phyloP scores from a whole-genome alignment of 2,113 vertebrate genomes.

The Oncorhynchus tshawytscha region DNA sequence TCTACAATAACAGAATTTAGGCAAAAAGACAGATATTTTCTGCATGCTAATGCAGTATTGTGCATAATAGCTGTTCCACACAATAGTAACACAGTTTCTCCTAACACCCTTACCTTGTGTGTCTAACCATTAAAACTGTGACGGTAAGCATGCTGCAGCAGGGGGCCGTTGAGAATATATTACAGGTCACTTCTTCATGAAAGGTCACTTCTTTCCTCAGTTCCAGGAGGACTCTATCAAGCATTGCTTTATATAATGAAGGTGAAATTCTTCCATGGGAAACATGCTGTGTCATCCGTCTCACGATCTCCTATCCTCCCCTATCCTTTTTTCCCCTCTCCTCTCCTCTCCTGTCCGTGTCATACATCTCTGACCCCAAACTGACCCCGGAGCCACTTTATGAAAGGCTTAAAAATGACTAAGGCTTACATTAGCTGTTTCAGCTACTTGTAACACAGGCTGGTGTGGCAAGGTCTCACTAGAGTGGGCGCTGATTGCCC shows the following conservation, averaged over 20 bases:
- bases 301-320: not conserved
- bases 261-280: not conserved
- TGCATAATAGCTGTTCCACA: too few relatives aligned
- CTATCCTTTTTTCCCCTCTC: not conserved
- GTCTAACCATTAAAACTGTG: slow-evolving; percentile 30
- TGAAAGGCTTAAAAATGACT: not conserved
- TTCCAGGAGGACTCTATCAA: too few relatives aligned
- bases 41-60: too few relatives aligned
- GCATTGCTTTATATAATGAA: too few relatives aligned
- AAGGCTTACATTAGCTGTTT: not conserved
- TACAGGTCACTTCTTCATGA: slow-evolving; percentile 29
- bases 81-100: too few relatives aligned
- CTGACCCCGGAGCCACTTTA: slow-evolving; percentile 15
- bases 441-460: not conserved
- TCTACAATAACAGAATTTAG: too few relatives aligned
- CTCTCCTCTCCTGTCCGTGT: too few relatives aligned
- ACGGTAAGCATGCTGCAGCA: slow-evolving; percentile 27
- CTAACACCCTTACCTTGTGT: too few relatives aligned
- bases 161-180: slow-evolving; percentile 36
- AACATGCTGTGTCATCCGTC: not conserved
- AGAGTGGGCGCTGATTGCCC: slow-evolving; percentile 16
- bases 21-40: too few relatives aligned
- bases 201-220: too few relatives aligned
- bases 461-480: not conserved
- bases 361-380: not conserved